Evolutionary conservation across 2,113 vertebrate genomes (phyloP).

Genomic region (Diadophis punctatus): DNA sequence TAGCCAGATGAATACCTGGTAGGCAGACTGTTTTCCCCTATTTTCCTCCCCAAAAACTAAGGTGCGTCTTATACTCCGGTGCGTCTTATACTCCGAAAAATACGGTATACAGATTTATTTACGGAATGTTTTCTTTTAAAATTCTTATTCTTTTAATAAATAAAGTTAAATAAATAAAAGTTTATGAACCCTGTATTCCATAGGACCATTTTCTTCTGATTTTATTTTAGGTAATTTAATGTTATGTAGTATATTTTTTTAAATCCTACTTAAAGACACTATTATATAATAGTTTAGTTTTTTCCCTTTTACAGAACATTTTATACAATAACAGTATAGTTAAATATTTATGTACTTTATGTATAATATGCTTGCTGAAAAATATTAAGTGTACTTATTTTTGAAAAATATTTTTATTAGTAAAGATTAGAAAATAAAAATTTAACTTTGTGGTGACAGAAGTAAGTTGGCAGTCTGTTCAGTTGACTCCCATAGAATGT

Average conservation of each 20-base stretch:
- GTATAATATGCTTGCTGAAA: background rate
- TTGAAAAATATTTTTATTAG: background rate
- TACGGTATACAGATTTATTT: slow-evolving; percentile 56
- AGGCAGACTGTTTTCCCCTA: no score
- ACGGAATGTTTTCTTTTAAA: background rate
- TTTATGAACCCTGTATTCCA: background rate
- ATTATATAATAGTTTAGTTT: background rate
- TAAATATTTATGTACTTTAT: background rate
- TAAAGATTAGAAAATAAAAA: background rate
- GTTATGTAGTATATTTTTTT: background rate
- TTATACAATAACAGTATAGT: background rate
- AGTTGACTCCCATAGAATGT: background rate
- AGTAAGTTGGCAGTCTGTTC: background rate
- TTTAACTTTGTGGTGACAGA: background rate
- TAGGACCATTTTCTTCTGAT: background rate
- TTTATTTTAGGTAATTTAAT: background rate
- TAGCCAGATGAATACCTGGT: no score
- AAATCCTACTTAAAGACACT: background rate
- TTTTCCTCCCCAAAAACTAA: no score
- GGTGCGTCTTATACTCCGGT: no score
- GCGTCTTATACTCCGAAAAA: no score
- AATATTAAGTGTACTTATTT: background rate
- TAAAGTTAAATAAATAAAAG: background rate
- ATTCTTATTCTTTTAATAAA: background rate
- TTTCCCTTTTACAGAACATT: background rate